Evolutionary conservation across 2,888 invertebrate genomes (phyloP), one percentile per base, ranked within the genome.

Genomic region (Apodemia hepburni): DNA sequence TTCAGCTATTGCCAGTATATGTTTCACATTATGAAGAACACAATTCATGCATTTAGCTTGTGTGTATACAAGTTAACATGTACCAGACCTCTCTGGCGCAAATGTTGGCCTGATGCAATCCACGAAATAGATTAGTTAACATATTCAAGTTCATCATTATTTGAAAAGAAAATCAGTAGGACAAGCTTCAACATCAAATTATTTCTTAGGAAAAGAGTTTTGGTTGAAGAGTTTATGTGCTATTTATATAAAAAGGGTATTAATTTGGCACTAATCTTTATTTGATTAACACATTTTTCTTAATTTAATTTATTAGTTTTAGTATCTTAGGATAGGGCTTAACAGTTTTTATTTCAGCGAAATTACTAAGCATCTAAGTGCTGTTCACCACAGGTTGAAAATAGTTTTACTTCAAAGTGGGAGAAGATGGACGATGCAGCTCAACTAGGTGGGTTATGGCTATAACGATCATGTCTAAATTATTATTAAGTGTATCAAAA

Each of bases 391-490:
- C 92, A 92, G 92, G 92, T 91, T 76, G 85, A 89, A 82, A 86
- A 75, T 82, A 79, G 81, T 79, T 92, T 92, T 87, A 83, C 92
- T 59, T 92, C 92, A 78, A 96, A 96, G 91, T 98, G 98, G 98
- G 98, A 98, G 93, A 93, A 92, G 88, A 93, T 96, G 92, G 97
- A 97, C 92, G 94, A 95, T 85, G 95, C 95, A 67, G 94, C 94
- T 75, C 95, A 95, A 92, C 92, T 97, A 86, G 97, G 98, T 98
- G 94, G 95, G 96, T 94, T 87, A 68, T 70, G 65, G 70, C 68
- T 68, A 68, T 66, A 65, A 63, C 66, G 62, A 58, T 66, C 66
- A 58, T 64, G 12, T 54, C 11, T 18, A 54, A 54, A 54, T 54
- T 27, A 17, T 49, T 49, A 49, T 49, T 49, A 49, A 51, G 18